A percentile compares a stretch with the other conserved stretches of the same genome.
Conservation (phyloP, 2,888 invertebrate species). For the Dynastes tityus region DNA sequence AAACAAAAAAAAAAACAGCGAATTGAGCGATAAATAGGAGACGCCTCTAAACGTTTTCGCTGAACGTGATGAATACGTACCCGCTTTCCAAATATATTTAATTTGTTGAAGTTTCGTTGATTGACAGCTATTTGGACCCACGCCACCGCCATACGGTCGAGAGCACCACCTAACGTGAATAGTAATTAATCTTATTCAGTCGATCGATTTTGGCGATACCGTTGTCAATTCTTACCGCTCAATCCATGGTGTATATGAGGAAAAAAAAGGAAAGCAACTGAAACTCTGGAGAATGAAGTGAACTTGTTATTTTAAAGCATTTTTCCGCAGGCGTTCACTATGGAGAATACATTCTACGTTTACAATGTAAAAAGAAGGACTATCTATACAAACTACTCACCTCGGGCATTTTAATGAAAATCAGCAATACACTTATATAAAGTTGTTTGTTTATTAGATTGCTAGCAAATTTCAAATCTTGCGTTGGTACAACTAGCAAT, state of each 20-base stretch:
- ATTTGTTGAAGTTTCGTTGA: constrained; percentile 54
- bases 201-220: constrained; percentile 59
- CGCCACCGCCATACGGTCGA: constrained; percentile 52
- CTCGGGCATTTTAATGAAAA: too few species aligned
- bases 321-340: too few species aligned
- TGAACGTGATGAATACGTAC: constrained; percentile 43
- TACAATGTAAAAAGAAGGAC: too few species aligned
- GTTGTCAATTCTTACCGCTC: constrained; percentile 51
- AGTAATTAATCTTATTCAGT: constrained; percentile 61
- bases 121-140: constrained; percentile 57
- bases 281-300: background rate
- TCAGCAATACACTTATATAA: too few species aligned
- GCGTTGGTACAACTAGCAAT: too few species aligned
- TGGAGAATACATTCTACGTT: too few species aligned
- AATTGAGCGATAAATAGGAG: constrained; percentile 33
- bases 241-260: background rate
- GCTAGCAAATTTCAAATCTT: too few species aligned
- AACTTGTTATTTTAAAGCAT: background rate
- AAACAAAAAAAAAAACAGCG: constrained; percentile 14
- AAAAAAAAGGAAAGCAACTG: constrained; percentile 9
- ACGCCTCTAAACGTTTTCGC: constrained; percentile 28
- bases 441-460: too few species aligned
- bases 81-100: constrained; percentile 48
- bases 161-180: constrained; percentile 57
- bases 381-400: too few species aligned